phyloP scores from a whole-genome alignment of 2,888 invertebrate genomes.

The Sepioteuthis lessoniana region DNA sequence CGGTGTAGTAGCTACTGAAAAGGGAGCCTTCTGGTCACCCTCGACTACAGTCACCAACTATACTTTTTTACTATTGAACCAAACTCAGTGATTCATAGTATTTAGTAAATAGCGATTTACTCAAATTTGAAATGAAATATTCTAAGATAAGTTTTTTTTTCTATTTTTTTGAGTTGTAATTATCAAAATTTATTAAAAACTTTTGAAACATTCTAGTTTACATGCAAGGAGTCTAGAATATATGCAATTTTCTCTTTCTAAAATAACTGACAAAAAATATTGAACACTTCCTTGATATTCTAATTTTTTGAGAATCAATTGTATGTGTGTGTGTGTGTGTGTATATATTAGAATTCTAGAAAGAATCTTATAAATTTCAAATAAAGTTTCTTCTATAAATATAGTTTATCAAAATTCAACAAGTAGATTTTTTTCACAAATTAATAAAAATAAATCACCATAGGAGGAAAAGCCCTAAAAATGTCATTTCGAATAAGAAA shows the following conservation, averaged over 20 bases:
- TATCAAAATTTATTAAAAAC: neutral
- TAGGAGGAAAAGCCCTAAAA: too few relatives aligned
- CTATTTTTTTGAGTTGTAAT: neutral
- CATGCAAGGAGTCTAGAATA: neutral
- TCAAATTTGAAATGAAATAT: neutral
- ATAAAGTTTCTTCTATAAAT: too few relatives aligned
- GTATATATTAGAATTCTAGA: too few relatives aligned
- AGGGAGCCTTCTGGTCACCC: too few relatives aligned
- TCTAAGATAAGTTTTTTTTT: neutral
- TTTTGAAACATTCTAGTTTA: neutral
- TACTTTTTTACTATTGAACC: too few relatives aligned
- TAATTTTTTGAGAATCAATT: neutral
- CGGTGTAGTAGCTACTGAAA: too few relatives aligned
- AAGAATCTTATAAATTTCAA: too few relatives aligned
- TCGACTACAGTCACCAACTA: too few relatives aligned
- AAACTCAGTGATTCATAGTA: neutral
- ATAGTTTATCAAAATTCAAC: too few relatives aligned
- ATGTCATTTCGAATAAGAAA: too few relatives aligned
- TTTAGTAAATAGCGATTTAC: neutral
- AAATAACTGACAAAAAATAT: neutral
- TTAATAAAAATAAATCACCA: too few relatives aligned
- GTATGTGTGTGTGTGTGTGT: neutral
- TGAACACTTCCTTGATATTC: conserved; percentile 4
- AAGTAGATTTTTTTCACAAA: too few relatives aligned
- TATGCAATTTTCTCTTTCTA: neutral